A percentile compares a stretch with the other conserved stretches of the same genome.
Conservation (phyloP, 1,140 invertebrate genomes). For the Acromyrmex echinatior region DNA sequence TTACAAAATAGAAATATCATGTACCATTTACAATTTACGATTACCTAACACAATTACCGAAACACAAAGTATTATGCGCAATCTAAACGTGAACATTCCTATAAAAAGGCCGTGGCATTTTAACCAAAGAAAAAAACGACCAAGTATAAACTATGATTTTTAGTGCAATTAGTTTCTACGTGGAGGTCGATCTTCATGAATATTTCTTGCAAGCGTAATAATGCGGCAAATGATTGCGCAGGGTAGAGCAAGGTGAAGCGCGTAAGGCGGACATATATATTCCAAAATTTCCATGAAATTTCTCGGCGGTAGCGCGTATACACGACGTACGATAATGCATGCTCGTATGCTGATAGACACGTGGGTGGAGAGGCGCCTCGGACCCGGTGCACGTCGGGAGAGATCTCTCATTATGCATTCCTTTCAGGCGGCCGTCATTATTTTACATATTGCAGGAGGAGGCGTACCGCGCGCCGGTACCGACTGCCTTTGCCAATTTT, state of each 20-base stretch:
- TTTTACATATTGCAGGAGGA: constrained; percentile 79
- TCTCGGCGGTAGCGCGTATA: constrained; percentile 70
- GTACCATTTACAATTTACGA: background rate
- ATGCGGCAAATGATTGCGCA: constrained; percentile 38
- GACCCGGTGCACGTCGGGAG: constrained; percentile 71
- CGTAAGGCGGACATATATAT: constrained; percentile 61
- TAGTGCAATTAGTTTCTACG: constrained; percentile 12
- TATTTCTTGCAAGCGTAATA: constrained; percentile 58
- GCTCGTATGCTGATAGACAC: constrained; percentile 76
- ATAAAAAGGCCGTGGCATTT: background rate
- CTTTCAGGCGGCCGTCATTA: constrained; percentile 80
- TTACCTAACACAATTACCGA: background rate
- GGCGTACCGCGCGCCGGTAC: constrained; percentile 71
- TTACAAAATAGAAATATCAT: constrained; percentile 30
- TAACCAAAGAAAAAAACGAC: background rate
- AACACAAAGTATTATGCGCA: background rate
- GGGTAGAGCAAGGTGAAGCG: constrained; percentile 7
- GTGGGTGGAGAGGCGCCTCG: constrained; percentile 74
- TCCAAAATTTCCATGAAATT: constrained; percentile 75
- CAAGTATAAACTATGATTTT: background rate
- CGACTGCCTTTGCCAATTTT: constrained; percentile 78
- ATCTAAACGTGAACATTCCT: background rate
- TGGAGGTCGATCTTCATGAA: constrained; percentile 30
- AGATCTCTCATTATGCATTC: constrained; percentile 80
- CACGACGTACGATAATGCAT: constrained; percentile 74